Evolutionary conservation across 2,888 invertebrate genomes (phyloP), one percentile per base, ranked within the genome.

Genomic region (Drosophila mercatorum): DNA sequence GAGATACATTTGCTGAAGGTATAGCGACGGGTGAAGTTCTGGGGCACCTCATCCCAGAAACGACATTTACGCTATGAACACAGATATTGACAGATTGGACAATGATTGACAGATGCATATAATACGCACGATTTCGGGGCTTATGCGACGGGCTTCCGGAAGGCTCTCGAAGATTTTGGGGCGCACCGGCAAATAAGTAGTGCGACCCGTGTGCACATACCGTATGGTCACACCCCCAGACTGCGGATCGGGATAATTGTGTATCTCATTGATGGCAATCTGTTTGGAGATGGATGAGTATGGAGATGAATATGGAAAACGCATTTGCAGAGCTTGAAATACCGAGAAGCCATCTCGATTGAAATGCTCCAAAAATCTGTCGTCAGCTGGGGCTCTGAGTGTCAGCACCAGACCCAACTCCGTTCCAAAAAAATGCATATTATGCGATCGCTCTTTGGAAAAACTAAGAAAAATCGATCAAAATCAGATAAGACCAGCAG

Each of bases 1-100:
- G 94, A 92, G 58, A 95, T 93, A 83, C 95, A 95, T 38, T 94
- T 93, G 75, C 94, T 95, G 88, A 94, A 94, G 6, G 94, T 95
- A 81, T 95, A 95, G 80, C 92, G 91, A 3, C 86, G 78, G 1
- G 89, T 90, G 80, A 83, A 83, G 14, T 90, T 76, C 12, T 89
- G 72, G 3, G 83, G 78, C n/a, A 88, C 73, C 81, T 95, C 95
- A 67, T 94, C 92, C 40, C 89, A 83, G 73, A 95, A 95, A 4
- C 94, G 91, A 70, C 95, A 95, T 64, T 94, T 92, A 55, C 95
- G 93, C 93, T 95, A 91, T 22, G 4, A 36, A 49, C 10, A 46
- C n/a, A 17, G 26, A 59, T 36, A 63, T 47, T 55, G 44, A 55
- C 56, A 74, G 57, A 72, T 53, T 62, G 56, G 56, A 47, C 31